phyloP scores from a whole-genome alignment of 2,888 invertebrate species.

The Arrhopalites spinosus region DNA sequence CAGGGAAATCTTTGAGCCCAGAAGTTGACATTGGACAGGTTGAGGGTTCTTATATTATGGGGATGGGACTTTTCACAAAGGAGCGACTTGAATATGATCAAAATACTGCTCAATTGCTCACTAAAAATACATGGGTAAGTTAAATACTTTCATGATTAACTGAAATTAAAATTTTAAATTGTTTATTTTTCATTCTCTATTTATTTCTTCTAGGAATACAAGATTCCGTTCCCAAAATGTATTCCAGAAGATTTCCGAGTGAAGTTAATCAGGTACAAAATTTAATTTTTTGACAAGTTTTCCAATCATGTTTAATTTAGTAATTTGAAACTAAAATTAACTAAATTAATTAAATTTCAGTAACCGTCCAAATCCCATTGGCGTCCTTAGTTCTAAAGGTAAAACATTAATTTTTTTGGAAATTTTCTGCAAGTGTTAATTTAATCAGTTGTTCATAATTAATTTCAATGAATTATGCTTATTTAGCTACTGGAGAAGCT shows the following conservation, averaged over 20 bases:
- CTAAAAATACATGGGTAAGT: conserved; percentile 61
- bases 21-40: conserved; percentile 60
- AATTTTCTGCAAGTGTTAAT: neutral
- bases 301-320: neutral
- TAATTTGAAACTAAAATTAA: no score
- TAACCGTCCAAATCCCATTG: conserved; percentile 69
- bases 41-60: conserved; percentile 61
- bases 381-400: conserved; percentile 75
- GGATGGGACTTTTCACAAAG: conserved; percentile 59
- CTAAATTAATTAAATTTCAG: conserved; percentile 58
- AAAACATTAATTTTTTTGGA: neutral
- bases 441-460: neutral
- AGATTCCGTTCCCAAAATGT: conserved; percentile 49
- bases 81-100: conserved; percentile 59
- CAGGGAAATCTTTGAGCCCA: conserved; percentile 56
- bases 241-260: conserved; percentile 59
- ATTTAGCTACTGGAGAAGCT: conserved; percentile 29
- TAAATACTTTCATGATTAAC: conserved; percentile 35
- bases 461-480: neutral
- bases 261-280: conserved; percentile 63
- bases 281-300: conserved; percentile 42
- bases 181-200: neutral
- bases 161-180: neutral
- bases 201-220: conserved; percentile 49
- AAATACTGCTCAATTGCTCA: conserved; percentile 59